These are phyloP conservation scores for Sitta europaea DNA, from an alignment of 2,113 vertebrate species.

Conservation along the genomic window DNA sequence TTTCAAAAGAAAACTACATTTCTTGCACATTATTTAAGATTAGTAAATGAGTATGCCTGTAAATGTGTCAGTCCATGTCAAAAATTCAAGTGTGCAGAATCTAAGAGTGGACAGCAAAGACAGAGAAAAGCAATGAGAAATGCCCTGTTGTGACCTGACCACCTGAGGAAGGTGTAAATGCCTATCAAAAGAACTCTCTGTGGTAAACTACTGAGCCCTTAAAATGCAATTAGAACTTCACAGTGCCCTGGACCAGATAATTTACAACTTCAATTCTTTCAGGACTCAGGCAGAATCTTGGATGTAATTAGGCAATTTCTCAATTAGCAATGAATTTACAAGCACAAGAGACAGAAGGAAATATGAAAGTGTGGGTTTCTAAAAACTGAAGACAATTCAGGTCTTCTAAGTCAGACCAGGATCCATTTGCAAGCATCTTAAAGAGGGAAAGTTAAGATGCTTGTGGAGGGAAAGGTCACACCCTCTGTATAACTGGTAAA, in stretches of 20 bases:
- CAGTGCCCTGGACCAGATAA: constrained; percentile 11
- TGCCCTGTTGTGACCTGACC: background rate
- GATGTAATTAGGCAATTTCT: background rate
- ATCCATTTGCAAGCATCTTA: background rate
- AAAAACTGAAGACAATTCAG: background rate
- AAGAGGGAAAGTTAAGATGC: background rate
- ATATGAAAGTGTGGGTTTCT: background rate
- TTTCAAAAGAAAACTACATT: background rate
- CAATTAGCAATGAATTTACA: background rate
- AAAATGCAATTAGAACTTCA: constrained; percentile 60
- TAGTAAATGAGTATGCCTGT: background rate
- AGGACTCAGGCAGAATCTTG: background rate
- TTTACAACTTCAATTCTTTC: constrained; percentile 14
- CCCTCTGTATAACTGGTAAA: background rate
- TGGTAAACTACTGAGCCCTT: constrained; percentile 51
- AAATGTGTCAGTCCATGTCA: background rate
- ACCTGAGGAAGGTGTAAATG: constrained; percentile 33
- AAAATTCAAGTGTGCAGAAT: background rate
- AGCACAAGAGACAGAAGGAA: background rate
- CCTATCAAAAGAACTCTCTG: background rate
- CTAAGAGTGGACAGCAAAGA: background rate
- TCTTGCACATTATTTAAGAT: background rate
- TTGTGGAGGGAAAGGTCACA: background rate
- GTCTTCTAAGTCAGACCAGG: background rate
- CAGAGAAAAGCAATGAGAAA: background rate